Base-by-base conservation (phyloP, 2,113 vertebrate species). In the Myiagra hebetior region DNA sequence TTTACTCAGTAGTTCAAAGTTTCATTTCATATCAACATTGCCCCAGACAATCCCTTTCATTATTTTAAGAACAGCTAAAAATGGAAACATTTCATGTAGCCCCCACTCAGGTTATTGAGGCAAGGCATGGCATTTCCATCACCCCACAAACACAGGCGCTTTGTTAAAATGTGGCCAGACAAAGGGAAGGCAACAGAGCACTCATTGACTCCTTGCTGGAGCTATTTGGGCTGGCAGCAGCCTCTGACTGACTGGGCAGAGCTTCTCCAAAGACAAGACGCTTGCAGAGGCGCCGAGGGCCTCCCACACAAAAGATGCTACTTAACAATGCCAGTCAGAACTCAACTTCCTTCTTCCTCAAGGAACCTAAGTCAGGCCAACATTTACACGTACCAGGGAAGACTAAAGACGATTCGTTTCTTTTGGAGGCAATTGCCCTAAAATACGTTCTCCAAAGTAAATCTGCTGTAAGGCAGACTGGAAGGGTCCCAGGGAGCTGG, bases 61-160 rank as follows among this genome's bases (percentile, higher is more conserved):
- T 89, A 91, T 93, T 89, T 85, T 64, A 76, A 67, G 64, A 78
- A 86, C 89, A 93, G 22, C n/a, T 93, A 91, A 94, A 85, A 55
- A 85, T 55, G 63, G 85, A 82, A 96, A 73, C 39, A 76, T 96
- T 83, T 81, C 47, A 62, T 53, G 75, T n/a, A 87, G 41, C 37
- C 67, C 86, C 59, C 75, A 74, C 72, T 87, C 76, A 87, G 70
- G 91, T 69, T 64, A 62, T 31, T 65, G 89, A 18, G 57, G 67
- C 79, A 93, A 89, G 13, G 70, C 90, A 91, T 13, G 46, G 62
- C 78, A 95, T 85, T 94, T 87, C 87, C 70, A 93, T 55, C 67
- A 76, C n/a, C 2, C 78, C 0, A 1, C 62, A 11, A 93, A 92
- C 70, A 90, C n/a, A 85, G 37, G 31, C 8, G 0, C 74, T 93